phyloP scores from a whole-genome alignment of 2,113 vertebrate species.

The Peromyscus maniculatus region DNA sequence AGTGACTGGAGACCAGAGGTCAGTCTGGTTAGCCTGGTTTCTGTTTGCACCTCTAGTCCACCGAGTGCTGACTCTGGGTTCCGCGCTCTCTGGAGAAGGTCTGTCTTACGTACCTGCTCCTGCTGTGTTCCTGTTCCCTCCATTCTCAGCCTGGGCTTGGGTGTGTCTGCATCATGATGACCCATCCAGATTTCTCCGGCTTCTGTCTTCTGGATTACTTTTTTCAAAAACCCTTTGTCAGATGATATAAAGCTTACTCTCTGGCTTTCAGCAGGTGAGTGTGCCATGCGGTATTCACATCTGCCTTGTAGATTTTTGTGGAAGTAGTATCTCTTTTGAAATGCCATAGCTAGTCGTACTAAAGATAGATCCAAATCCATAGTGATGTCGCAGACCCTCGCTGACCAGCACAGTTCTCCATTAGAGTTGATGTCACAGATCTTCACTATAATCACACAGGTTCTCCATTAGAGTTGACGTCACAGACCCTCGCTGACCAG shows the following conservation, averaged over 20 bases:
- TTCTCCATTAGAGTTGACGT: no score
- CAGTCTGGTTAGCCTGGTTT: background rate
- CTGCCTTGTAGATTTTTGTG: slow-evolving; percentile 14
- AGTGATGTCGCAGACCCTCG: background rate
- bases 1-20: background rate
- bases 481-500: background rate
- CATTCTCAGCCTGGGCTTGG: background rate
- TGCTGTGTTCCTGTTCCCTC: fast-evolving
- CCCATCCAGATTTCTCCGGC: background rate
- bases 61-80: background rate
- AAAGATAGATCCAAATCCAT: background rate
- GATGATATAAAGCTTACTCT: background rate
- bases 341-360: background rate
- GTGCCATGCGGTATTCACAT: background rate
- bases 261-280: background rate
- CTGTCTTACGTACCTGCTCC: background rate
- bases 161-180: background rate
- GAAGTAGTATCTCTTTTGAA: background rate
- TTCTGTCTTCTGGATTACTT: background rate
- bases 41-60: background rate
- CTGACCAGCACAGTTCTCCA: background rate
- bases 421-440: background rate
- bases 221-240: background rate
- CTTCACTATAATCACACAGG: background rate
- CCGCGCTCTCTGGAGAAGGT: background rate